phyloP scores from a whole-genome alignment of 1,140 invertebrate genomes.

The Apis cerana region DNA sequence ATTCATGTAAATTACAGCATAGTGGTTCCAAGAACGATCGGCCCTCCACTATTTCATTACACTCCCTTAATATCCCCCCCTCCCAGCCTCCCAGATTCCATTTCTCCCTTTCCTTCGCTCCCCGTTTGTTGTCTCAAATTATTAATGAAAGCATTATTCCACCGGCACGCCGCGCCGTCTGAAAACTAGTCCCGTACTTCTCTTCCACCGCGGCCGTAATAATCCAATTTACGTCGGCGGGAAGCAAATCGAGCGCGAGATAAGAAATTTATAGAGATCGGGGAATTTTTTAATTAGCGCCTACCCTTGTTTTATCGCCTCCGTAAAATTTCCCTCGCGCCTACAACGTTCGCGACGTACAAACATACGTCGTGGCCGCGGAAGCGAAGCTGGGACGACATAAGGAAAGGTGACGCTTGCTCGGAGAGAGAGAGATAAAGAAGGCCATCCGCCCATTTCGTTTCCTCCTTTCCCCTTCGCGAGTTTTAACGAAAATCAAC shows the following conservation, averaged over 20 bases:
- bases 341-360: background rate
- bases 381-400: background rate
- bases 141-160: slow-evolving; percentile 43
- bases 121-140: slow-evolving; percentile 38
- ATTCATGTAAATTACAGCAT: background rate
- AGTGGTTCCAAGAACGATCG: background rate
- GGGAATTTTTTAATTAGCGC: slow-evolving; percentile 39
- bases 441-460: no score
- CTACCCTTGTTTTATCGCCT: slow-evolving; percentile 4
- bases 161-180: background rate
- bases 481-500: slow-evolving; percentile 46
- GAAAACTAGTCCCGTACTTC: slow-evolving; percentile 1
- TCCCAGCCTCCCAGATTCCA: background rate
- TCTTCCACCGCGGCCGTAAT: slow-evolving; percentile 10
- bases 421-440: no score
- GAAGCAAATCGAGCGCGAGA: slow-evolving; percentile 18
- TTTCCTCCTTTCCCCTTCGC: background rate
- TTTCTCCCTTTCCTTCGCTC: background rate
- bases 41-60: slow-evolving; percentile 6
- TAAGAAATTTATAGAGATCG: slow-evolving; percentile 39
- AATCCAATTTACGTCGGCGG: slow-evolving; percentile 28
- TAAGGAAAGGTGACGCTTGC: background rate
- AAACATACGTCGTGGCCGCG: background rate
- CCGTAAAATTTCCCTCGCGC: background rate
- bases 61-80: slow-evolving; percentile 11